A percentile compares a stretch with the other conserved stretches of the same genome.
Evolutionary conservation across 2,888 invertebrate species (phyloP).

Genomic region (Tipula vernalis): DNA sequence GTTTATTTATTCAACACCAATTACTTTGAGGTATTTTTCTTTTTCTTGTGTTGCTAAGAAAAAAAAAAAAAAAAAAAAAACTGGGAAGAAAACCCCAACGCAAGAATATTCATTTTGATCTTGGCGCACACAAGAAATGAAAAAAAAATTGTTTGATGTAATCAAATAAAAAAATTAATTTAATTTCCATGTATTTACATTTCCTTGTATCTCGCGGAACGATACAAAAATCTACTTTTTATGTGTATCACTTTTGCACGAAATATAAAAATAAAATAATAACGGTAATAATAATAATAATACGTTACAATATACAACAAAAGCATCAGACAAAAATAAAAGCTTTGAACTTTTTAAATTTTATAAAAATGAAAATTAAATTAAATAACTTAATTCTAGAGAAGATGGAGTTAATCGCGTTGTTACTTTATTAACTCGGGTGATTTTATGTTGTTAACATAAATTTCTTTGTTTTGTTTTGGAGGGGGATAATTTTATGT

Average conservation of each 20-base stretch:
- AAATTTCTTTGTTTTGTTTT: background rate
- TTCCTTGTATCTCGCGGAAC: background rate
- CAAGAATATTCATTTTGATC: background rate
- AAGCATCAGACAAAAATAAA: background rate
- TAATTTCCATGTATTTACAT: background rate
- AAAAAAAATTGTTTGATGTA: background rate
- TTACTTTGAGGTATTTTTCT: background rate
- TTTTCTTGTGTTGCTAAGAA: background rate
- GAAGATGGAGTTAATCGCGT: background rate
- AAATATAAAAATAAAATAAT: background rate
- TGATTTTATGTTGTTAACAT: background rate
- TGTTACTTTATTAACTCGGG: background rate
- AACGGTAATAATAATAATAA: background rate
- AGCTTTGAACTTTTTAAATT: background rate
- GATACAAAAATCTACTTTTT: background rate
- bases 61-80: too few relatives aligned
- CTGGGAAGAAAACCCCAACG: background rate
- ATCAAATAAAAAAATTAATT: background rate
- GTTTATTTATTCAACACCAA: background rate
- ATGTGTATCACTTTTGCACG: background rate
- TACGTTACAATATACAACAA: background rate
- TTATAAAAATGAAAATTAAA: background rate
- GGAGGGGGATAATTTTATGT: background rate
- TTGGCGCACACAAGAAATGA: background rate
- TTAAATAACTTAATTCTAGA: background rate